Percentiles rank a stretch among this genome's conserved stretches.
These are phyloP conservation scores for Papilio polyxenes DNA, from an alignment of 1,140 invertebrate species.

Conservation along the genomic window DNA sequence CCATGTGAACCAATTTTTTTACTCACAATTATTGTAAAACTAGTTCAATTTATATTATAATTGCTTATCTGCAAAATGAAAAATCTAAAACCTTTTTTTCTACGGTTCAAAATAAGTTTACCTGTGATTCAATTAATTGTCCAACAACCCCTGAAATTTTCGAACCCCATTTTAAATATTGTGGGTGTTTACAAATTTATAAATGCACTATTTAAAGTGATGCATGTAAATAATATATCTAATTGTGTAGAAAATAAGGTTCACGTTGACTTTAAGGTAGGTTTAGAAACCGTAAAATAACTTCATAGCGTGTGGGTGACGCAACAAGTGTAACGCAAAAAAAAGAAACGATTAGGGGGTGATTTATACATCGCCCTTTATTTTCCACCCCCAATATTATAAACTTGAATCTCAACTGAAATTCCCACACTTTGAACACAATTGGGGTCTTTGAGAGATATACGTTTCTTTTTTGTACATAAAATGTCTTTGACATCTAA, in stretches of 20 bases:
- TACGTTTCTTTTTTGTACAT: conserved; percentile 38
- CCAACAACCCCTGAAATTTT: conserved; percentile 71
- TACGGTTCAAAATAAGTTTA: conserved; percentile 66
- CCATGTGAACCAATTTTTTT: background rate
- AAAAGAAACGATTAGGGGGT: conserved; percentile 73
- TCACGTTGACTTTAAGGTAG: background rate
- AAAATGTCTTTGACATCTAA: background rate
- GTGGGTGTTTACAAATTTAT: conserved; percentile 40
- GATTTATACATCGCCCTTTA: conserved; percentile 75
- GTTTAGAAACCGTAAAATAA: background rate
- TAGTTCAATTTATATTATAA: conserved; percentile 37
- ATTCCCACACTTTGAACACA: conserved; percentile 68
- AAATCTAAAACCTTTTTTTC: conserved; percentile 61
- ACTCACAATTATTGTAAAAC: conserved; percentile 41
- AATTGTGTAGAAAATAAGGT: conserved; percentile 40
- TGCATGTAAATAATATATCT: conserved; percentile 34
- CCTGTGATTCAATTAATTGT: conserved; percentile 74
- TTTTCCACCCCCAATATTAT: conserved; percentile 70
- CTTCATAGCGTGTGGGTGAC: conserved; percentile 58
- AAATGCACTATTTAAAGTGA: background rate
- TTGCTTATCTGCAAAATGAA: conserved; percentile 58
- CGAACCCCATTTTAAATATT: conserved; percentile 52
- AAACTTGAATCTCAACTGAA: conserved; percentile 70
- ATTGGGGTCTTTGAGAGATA: conserved; percentile 47
- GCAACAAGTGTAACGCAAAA: conserved; percentile 75